phyloP scores from a whole-genome alignment of 53 echinoderm and acorn worm genomes.

The Arbacia lixula region DNA sequence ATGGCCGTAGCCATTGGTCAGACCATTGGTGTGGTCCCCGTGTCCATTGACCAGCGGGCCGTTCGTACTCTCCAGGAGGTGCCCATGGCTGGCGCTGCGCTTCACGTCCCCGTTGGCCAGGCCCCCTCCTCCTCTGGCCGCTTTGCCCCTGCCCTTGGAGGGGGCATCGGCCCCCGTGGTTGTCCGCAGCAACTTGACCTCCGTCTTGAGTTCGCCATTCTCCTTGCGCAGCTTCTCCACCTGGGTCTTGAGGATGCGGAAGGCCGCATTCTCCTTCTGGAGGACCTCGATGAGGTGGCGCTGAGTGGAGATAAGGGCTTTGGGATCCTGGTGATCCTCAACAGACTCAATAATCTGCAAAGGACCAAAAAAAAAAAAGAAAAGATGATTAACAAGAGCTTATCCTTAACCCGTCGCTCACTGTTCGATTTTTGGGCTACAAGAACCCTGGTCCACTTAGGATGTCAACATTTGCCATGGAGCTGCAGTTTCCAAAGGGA shows the following conservation, averaged over 20 bases:
- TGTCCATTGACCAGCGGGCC: slow-evolving; percentile 1
- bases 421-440: too few relatives aligned
- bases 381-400: not conserved
- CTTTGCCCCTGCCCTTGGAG: not conserved
- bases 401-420: too few relatives aligned
- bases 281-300: slow-evolving; percentile 79
- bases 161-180: not conserved
- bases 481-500: too few relatives aligned
- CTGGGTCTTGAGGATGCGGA: slow-evolving; percentile 77
- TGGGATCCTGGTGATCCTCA: slow-evolving; percentile 52
- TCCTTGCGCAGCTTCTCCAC: slow-evolving; percentile 72
- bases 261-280: slow-evolving; percentile 74
- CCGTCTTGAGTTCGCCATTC: slow-evolving; percentile 71
- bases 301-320: slow-evolving; percentile 69
- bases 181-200: slow-evolving; percentile 7
- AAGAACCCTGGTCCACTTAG: too few relatives aligned
- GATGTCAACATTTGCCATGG: too few relatives aligned
- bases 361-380: slow-evolving; percentile 1
- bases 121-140: not conserved
- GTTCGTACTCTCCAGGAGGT: not conserved
- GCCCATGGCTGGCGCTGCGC: not conserved
- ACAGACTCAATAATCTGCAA: slow-evolving; percentile 67
- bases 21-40: not conserved
- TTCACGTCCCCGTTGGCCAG: not conserved
- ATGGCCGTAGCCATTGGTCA: slow-evolving; percentile 3